These are phyloP conservation scores for Lepidocyrtinus sp. DNA, from an alignment of 2,888 invertebrate genomes.

Conservation along the genomic window DNA sequence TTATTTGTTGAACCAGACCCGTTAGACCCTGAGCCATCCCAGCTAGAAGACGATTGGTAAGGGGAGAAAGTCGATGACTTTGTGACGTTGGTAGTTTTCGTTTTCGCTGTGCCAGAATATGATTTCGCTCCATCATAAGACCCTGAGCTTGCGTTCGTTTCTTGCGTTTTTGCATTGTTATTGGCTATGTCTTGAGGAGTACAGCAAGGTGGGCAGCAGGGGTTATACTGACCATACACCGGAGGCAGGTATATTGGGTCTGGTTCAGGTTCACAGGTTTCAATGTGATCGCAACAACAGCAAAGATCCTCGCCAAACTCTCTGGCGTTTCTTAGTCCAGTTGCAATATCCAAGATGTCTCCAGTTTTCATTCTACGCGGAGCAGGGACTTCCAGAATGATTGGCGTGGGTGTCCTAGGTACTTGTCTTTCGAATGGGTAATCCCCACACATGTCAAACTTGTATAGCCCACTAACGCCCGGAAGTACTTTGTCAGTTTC, in stretches of 20 bases:
- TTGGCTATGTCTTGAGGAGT: not conserved
- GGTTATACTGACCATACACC: constrained; percentile 40
- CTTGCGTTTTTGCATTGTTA: too few species aligned
- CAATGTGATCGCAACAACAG: not conserved
- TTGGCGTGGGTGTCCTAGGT: constrained; percentile 50
- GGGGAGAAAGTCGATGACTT: too few species aligned
- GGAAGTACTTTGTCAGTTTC: constrained; percentile 47
- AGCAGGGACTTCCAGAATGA: constrained; percentile 40
- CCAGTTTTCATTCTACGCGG: constrained; percentile 11
- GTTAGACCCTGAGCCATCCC: too few species aligned
- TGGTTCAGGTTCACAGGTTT: constrained; percentile 13
- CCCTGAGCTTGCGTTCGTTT: too few species aligned
- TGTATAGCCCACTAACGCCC: constrained; percentile 62
- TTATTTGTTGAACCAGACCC: too few species aligned
- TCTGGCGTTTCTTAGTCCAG: not conserved
- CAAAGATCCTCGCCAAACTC: not conserved
- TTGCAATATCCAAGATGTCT: constrained; percentile 5
- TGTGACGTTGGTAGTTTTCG: too few species aligned
- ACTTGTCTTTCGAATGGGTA: constrained; percentile 52
- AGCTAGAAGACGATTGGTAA: too few species aligned
- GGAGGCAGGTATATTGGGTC: constrained; percentile 48
- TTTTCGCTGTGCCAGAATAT: too few species aligned
- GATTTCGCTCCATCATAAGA: too few species aligned
- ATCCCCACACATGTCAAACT: constrained; percentile 51
- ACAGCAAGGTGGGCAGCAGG: constrained; percentile 2